phyloP scores from a whole-genome alignment of 2,888 invertebrate genomes.

The Adela reaumurella region DNA sequence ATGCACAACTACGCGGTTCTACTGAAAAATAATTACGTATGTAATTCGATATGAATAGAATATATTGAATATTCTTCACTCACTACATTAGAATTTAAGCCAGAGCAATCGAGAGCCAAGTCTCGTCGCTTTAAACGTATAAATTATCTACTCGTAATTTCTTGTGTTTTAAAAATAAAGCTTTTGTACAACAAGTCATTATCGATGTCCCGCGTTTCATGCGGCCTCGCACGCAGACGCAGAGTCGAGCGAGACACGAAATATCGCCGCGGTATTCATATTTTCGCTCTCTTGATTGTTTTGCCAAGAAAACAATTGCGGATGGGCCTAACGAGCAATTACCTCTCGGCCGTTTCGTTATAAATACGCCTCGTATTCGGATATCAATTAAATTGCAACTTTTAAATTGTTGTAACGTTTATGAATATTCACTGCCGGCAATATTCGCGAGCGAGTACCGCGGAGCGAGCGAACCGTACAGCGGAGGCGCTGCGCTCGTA shows the following conservation, averaged over 20 bases:
- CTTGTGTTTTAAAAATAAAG: not conserved
- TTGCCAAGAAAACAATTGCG: conserved; percentile 39
- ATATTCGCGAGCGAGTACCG: no score
- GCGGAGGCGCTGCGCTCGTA: no score
- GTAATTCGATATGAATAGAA: no score
- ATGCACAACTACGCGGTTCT: no score
- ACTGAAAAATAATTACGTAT: no score
- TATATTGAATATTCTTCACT: no score
- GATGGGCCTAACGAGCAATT: conserved; percentile 49
- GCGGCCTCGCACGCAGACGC: no score
- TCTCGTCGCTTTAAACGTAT: no score
- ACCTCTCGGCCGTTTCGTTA: conserved; percentile 23
- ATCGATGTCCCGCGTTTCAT: not conserved
- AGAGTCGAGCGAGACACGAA: not conserved
- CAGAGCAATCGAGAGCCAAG: no score
- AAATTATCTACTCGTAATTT: not conserved
- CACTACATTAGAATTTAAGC: no score
- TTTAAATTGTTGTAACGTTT: conserved; percentile 22
- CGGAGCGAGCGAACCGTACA: no score
- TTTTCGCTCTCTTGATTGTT: not conserved
- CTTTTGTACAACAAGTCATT: not conserved
- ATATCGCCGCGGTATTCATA: not conserved
- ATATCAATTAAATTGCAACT: conserved; percentile 43
- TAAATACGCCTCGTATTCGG: not conserved
- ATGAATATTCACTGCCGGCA: conserved; percentile 38